Conservation (phyloP, 2,888 invertebrate genomes). For the Neuroscelio doddi region DNA sequence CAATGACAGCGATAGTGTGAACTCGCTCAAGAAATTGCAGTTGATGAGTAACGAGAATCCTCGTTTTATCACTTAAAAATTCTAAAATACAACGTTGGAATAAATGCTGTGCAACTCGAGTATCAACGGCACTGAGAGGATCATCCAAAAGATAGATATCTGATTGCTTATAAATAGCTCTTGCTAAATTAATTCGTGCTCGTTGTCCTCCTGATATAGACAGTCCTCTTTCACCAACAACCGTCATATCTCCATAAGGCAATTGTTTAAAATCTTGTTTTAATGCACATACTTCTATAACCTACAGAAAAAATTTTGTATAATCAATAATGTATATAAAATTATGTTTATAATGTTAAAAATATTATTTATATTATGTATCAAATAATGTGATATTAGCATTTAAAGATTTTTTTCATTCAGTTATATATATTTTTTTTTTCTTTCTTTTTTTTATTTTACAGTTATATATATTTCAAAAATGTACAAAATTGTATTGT, state of each 20-base stretch:
- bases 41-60: constrained; percentile 81
- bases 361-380: no score
- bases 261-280: constrained; percentile 82
- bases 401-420: no score
- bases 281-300: constrained; percentile 79
- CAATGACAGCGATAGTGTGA: constrained; percentile 69
- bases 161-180: constrained; percentile 84
- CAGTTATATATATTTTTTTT: no score
- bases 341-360: no score
- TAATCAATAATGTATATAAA: no score
- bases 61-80: constrained; percentile 75
- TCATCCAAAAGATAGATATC: constrained; percentile 88
- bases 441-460: no score
- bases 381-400: no score
- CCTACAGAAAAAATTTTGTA: constrained; percentile 69
- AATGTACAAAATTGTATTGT: no score
- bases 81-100: constrained; percentile 83
- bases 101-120: constrained; percentile 82
- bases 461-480: no score
- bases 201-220: constrained; percentile 89
- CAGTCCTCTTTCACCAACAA: constrained; percentile 88
- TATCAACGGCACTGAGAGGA: constrained; percentile 87
- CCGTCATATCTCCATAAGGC: constrained; percentile 83
- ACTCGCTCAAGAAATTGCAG: constrained; percentile 77
- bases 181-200: constrained; percentile 85